phyloP scores from a whole-genome alignment of 2,113 vertebrate species.

The Cephalopterus ornatus region DNA sequence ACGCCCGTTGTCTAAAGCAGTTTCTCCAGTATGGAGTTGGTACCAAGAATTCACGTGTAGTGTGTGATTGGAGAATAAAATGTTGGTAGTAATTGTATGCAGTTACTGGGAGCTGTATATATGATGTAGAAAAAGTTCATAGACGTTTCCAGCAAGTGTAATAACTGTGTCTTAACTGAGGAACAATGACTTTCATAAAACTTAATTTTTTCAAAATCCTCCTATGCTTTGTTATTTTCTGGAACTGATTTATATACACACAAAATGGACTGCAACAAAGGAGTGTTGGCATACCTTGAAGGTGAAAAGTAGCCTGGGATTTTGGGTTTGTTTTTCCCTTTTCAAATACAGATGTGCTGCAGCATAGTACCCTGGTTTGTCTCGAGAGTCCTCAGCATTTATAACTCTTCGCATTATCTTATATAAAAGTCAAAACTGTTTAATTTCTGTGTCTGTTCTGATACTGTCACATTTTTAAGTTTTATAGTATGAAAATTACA shows the following conservation, averaged over 20 bases:
- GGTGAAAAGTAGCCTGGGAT: neutral
- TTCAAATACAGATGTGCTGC: neutral
- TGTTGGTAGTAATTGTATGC: neutral
- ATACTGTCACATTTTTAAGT: neutral
- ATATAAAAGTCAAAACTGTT: neutral
- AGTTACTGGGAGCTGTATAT: neutral
- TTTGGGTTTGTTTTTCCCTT: neutral
- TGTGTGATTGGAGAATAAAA: neutral
- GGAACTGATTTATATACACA: neutral
- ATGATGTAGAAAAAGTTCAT: neutral
- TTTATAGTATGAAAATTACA: neutral
- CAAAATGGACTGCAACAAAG: neutral
- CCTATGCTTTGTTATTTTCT: neutral
- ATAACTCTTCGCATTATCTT: neutral
- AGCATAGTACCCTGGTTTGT: neutral
- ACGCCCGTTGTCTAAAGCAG: neutral
- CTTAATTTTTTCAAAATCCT: neutral
- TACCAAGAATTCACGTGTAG: neutral
- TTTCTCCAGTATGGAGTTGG: neutral
- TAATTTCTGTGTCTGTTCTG: neutral
- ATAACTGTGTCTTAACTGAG: neutral
- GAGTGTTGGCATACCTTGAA: neutral
- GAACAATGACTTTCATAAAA: neutral
- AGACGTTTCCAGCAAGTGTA: neutral
- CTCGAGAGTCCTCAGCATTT: neutral